A percentile compares a stretch with the other conserved stretches of the same genome.
phyloP scores from a whole-genome alignment of 2,797 vertebrate genomes.

The Lagocephalus sceleratus region DNA sequence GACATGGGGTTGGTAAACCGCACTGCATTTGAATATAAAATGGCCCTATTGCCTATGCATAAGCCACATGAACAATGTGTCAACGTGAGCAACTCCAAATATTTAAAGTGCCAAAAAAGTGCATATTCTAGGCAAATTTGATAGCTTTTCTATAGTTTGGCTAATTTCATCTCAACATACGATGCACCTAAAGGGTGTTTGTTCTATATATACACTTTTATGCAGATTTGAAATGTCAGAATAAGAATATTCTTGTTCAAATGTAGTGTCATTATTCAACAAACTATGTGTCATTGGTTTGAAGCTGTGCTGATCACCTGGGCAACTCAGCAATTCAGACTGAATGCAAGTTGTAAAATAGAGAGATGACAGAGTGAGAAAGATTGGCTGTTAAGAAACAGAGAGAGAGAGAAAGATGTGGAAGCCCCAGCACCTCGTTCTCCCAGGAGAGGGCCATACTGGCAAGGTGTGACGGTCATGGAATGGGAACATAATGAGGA shows the following conservation, averaged over 20 bases:
- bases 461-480: slow-evolving; percentile 63
- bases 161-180: too few relatives aligned
- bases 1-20: neutral
- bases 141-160: too few relatives aligned
- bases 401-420: slow-evolving; percentile 36
- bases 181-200: too few relatives aligned
- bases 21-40: neutral
- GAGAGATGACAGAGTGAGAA: slow-evolving; percentile 19
- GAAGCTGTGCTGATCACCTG: slow-evolving; percentile 13
- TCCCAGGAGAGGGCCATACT: slow-evolving; percentile 52
- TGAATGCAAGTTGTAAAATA: slow-evolving; percentile 12
- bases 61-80: neutral
- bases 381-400: slow-evolving; percentile 28
- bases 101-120: neutral
- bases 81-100: neutral
- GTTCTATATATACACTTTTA: too few relatives aligned
- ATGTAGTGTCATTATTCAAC: too few relatives aligned
- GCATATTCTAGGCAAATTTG: too few relatives aligned
- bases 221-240: too few relatives aligned
- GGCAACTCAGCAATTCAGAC: slow-evolving; percentile 49
- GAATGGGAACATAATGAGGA: slow-evolving; percentile 71
- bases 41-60: neutral
- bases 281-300: too few relatives aligned
- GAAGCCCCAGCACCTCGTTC: slow-evolving; percentile 52
- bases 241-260: too few relatives aligned